Percentiles rank a stretch among this genome's conserved stretches.
Evolutionary conservation across 2,888 invertebrate genomes (phyloP).

Genomic region (Dryocosmus kuriphilus): DNA sequence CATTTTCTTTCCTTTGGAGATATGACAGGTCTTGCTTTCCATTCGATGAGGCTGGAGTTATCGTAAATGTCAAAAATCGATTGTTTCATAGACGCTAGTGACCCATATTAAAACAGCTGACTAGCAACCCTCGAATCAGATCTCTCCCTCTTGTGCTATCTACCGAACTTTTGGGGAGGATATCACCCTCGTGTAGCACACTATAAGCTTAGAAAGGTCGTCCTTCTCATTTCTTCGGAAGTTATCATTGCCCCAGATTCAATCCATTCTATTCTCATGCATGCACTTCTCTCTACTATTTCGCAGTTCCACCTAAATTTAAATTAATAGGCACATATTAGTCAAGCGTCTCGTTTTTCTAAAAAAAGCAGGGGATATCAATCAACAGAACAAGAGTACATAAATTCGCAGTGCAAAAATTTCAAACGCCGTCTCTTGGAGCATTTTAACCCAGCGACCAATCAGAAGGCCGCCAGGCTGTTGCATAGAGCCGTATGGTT

Average conservation of each 20-base stretch:
- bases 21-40: not conserved
- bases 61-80: slow-evolving; percentile 60
- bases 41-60: not conserved
- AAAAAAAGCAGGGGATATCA: not conserved
- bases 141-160: slow-evolving; percentile 57
- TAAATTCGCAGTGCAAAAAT: slow-evolving; percentile 34
- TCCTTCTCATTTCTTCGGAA: slow-evolving; percentile 50
- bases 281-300: slow-evolving; percentile 49
- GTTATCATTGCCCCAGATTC: slow-evolving; percentile 51
- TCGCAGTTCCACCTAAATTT: slow-evolving; percentile 38
- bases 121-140: slow-evolving; percentile 55
- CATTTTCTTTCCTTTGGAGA: not conserved
- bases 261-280: slow-evolving; percentile 29
- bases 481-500: slow-evolving; percentile 27
- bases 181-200: slow-evolving; percentile 52
- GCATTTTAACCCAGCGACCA: slow-evolving; percentile 2
- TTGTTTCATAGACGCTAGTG: slow-evolving; percentile 64
- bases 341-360: slow-evolving; percentile 52
- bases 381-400: not conserved
- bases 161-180: slow-evolving; percentile 52
- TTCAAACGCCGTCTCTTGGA: not conserved
- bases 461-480: slow-evolving; percentile 40
- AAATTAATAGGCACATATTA: slow-evolving; percentile 53
- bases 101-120: slow-evolving; percentile 75
- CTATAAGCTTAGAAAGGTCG: slow-evolving; percentile 42